phyloP scores from a whole-genome alignment of 2,113 vertebrate species.

The Laticauda colubrina region DNA sequence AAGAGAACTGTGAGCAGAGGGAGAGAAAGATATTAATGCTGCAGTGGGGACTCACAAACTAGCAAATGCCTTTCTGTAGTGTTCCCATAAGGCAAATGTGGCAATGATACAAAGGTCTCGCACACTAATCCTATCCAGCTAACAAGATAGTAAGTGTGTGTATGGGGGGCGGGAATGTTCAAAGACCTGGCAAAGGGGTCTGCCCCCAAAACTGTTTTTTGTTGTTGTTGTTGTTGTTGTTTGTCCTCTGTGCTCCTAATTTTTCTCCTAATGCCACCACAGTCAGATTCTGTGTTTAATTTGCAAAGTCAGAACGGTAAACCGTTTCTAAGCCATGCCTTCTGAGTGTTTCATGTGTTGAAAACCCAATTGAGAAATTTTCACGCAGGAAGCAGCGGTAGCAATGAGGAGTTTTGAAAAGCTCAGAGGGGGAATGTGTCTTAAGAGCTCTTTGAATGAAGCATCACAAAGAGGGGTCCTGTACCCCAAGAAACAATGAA shows the following conservation, averaged over 20 bases:
- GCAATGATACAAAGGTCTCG: neutral
- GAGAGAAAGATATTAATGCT: neutral
- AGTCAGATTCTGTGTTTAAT: neutral
- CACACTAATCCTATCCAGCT: neutral
- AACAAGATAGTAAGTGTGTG: neutral
- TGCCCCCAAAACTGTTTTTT: no score
- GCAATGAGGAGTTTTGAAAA: neutral
- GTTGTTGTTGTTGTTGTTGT: no score
- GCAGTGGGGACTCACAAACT: neutral
- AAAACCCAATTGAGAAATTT: accelerated
- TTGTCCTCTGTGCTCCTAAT: neutral
- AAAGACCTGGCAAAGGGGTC: no score
- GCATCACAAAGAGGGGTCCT: no score
- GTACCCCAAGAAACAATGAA: neutral
- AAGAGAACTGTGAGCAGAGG: neutral
- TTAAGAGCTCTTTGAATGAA: neutral
- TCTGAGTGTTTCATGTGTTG: neutral
- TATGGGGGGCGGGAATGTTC: neutral
- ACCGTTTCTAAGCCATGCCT: neutral
- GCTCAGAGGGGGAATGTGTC: neutral
- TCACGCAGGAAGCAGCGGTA: neutral
- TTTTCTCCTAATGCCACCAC: neutral
- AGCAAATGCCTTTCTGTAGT: neutral
- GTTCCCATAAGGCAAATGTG: neutral
- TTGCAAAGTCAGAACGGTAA: neutral